Evolutionary conservation across 2,888 invertebrate genomes (phyloP).

Genomic region (Sinelater perroti): DNA sequence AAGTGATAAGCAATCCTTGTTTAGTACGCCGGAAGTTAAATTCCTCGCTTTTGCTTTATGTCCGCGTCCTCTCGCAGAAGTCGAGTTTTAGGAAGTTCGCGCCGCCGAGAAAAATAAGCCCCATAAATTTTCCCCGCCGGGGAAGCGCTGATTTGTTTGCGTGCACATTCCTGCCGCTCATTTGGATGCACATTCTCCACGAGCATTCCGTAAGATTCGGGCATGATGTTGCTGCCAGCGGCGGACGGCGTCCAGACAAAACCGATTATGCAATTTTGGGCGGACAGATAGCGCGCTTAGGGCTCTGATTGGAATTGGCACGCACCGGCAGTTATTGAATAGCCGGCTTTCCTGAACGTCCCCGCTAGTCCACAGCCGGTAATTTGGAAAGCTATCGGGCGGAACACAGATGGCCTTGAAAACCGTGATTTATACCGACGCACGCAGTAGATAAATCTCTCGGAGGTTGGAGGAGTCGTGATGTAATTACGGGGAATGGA

Average conservation of each 20-base stretch:
- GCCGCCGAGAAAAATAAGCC: too few relatives aligned
- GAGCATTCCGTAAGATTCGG: background rate
- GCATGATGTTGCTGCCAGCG: conserved; percentile 7
- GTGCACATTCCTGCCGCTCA: too few relatives aligned
- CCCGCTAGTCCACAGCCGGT: conserved; percentile 8
- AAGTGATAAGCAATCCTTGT: conserved; percentile 28
- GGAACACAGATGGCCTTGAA: conserved; percentile 17
- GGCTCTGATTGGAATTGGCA: conserved; percentile 25
- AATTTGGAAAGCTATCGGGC: conserved; percentile 18
- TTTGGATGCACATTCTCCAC: too few relatives aligned
- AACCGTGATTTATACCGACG: too few relatives aligned
- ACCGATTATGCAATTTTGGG: conserved; percentile 22
- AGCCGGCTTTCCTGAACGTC: conserved; percentile 24
- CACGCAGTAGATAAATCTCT: too few relatives aligned
- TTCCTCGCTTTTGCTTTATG: conserved; percentile 13
- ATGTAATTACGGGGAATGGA: too few relatives aligned
- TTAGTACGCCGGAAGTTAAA: conserved; percentile 20
- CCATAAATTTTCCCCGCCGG: too few relatives aligned
- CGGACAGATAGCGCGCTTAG: conserved; percentile 25
- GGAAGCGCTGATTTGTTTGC: too few relatives aligned
- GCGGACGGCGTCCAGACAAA: conserved; percentile 16
- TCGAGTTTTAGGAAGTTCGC: too few relatives aligned
- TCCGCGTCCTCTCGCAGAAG: too few relatives aligned
- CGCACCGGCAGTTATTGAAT: conserved; percentile 30
- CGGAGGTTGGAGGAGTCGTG: too few relatives aligned